Conservation (phyloP, 1,140 invertebrate species). For the Cherax quadricarinatus region DNA sequence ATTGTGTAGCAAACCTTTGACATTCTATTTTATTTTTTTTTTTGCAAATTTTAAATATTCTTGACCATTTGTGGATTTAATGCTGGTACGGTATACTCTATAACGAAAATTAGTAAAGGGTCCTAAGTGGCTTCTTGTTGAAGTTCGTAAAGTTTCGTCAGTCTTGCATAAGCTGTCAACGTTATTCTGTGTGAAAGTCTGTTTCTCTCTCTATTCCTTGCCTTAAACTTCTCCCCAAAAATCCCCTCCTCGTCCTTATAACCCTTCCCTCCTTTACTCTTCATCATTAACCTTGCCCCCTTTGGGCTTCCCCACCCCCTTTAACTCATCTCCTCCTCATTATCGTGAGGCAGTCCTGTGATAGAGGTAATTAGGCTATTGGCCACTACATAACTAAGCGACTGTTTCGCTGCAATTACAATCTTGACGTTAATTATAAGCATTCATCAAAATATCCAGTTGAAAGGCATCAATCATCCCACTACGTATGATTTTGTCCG, state of each 20-base stretch:
- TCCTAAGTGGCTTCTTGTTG: too few species aligned
- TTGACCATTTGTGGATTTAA: too few species aligned
- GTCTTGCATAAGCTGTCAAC: too few species aligned
- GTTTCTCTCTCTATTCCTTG: background rate
- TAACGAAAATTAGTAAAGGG: too few species aligned
- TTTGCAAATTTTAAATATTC: too few species aligned
- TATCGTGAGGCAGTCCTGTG: constrained; percentile 32
- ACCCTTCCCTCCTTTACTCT: background rate
- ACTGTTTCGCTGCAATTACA: constrained; percentile 63
- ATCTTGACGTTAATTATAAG: constrained; percentile 61
- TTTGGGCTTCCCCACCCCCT: background rate
- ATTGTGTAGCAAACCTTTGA: too few species aligned
- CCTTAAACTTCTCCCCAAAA: background rate
- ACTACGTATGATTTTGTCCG: constrained; percentile 60
- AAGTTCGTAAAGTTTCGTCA: too few species aligned
- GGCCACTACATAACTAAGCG: constrained; percentile 57
- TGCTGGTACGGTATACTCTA: too few species aligned
- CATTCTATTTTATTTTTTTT: too few species aligned
- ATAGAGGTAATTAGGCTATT: constrained; percentile 54
- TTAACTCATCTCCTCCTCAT: background rate
- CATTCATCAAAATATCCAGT: constrained; percentile 63
- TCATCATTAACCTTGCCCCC: background rate
- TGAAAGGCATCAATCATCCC: constrained; percentile 61
- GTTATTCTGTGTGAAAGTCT: background rate
- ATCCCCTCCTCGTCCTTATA: background rate